A percentile compares a stretch with the other conserved stretches of the same genome.
Evolutionary conservation across 2,888 invertebrate species (phyloP).

Genomic region (Shargacucullia verbasci): DNA sequence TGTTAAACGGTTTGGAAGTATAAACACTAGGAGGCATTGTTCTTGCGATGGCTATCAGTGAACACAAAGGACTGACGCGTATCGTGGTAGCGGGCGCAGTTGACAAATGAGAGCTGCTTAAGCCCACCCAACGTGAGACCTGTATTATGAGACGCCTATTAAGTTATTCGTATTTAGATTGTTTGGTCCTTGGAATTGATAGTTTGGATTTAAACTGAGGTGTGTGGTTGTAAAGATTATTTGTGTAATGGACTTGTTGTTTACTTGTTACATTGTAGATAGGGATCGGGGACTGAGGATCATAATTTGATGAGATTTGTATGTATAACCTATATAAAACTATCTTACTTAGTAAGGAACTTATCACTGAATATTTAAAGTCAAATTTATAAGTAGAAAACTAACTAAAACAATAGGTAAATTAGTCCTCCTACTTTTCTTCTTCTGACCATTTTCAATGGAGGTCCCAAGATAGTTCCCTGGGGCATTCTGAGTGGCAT

Average conservation of each 20-base stretch:
- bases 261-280: too few species aligned
- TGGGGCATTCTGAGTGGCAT: background rate
- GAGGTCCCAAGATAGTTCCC: constrained; percentile 6
- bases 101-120: constrained; percentile 78
- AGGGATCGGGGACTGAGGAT: too few species aligned
- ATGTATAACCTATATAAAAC: too few species aligned
- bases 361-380: too few species aligned
- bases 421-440: background rate
- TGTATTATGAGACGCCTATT: constrained; percentile 57
- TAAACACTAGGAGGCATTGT: constrained; percentile 81
- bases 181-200: constrained; percentile 37
- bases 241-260: too few species aligned
- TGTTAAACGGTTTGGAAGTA: constrained; percentile 81
- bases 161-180: constrained; percentile 43
- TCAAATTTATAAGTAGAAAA: too few species aligned
- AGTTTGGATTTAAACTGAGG: constrained; percentile 6
- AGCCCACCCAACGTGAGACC: constrained; percentile 78
- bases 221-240: constrained; percentile 22
- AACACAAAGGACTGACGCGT: constrained; percentile 75
- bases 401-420: too few species aligned
- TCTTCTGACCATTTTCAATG: background rate
- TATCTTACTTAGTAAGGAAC: too few species aligned
- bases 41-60: constrained; percentile 73
- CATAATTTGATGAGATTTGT: too few species aligned
- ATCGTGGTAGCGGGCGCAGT: constrained; percentile 78